Evolutionary conservation across 2,113 vertebrate genomes (phyloP), one percentile per base, ranked within the genome.

Genomic region (Sorex araneus): DNA sequence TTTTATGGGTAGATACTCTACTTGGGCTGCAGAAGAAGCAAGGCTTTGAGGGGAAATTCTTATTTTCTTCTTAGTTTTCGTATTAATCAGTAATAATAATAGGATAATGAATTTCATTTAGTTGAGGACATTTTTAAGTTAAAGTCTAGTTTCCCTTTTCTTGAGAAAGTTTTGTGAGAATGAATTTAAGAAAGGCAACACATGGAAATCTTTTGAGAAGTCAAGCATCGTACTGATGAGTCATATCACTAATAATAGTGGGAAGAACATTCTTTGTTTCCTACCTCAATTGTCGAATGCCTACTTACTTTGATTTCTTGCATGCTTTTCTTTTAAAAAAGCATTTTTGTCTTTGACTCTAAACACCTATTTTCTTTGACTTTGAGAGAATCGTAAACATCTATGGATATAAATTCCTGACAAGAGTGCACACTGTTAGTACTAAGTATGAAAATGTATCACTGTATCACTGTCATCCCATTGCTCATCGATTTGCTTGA

Each of bases 151-250:
- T 78, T 54, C 54, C 21, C 54, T 78, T 73, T 78, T 57, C 28
- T 73, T 45, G 25, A 71, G 28, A 34, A 66, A 88, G 18, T 40
- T 40, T 40, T 84, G 18, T 57, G n/a, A 84, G 16, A 21, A 47
- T 77, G 32, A 67, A 50, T 47, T 19, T 63, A n/a, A 15, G 19
- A 60, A 76, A 73, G 40, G 23, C 11, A 81, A 7, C 40, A 3
- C 30, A 34, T 30, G 23, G n/a, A 54, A 94, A 57, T 87, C 50
- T 28, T 12, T 63, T 86, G 77, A 82, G 87, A 94, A 40, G 16
- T 64, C 23, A 84, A 79, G 64, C 50, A 64, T 21, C 27, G 21
- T 78, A n/a, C 6, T 32, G 43, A 54, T 77, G 11, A 50, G 32
- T 8, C 28, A 54, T 50, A 12, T 70, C 60, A 28, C 36, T 75